Evolutionary conservation across 2,888 invertebrate genomes (phyloP).

Genomic region (Leptopilina myrica): DNA sequence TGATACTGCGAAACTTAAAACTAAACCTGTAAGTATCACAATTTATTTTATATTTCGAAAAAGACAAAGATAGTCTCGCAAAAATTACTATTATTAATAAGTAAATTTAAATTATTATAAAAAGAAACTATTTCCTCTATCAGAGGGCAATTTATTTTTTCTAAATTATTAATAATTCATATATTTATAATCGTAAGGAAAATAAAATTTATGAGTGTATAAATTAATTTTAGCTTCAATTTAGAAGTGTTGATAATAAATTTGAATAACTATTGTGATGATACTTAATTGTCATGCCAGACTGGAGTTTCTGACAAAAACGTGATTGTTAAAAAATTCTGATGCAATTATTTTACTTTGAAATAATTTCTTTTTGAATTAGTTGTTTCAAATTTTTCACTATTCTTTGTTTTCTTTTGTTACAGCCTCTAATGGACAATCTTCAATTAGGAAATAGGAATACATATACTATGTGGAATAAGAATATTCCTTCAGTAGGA

Average conservation of each 20-base stretch:
- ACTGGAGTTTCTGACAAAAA: slow-evolving; percentile 66
- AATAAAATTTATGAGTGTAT: no score
- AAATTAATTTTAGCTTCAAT: no score
- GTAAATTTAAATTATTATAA: no score
- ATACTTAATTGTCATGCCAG: slow-evolving; percentile 60
- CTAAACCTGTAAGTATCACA: slow-evolving; percentile 75
- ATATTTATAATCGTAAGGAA: no score
- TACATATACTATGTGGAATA: slow-evolving; percentile 67
- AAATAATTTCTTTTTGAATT: not conserved
- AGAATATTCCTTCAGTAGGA: slow-evolving; percentile 51
- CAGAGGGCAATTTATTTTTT: no score
- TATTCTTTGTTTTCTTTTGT: slow-evolving; percentile 47
- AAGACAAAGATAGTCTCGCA: not conserved
- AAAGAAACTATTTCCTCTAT: no score
- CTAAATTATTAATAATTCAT: no score
- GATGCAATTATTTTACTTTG: slow-evolving; percentile 46
- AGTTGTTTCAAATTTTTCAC: not conserved
- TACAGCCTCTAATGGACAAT: slow-evolving; percentile 76
- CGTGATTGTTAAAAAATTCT: slow-evolving; percentile 59
- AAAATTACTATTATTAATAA: not conserved
- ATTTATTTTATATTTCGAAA: not conserved
- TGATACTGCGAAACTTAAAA: slow-evolving; percentile 78
- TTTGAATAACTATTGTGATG: slow-evolving; percentile 47
- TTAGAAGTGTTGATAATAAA: no score
- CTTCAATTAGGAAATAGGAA: slow-evolving; percentile 76